These are phyloP conservation scores for Rostratula benghalensis DNA, from an alignment of 2,113 vertebrate species.

Conservation along the genomic window DNA sequence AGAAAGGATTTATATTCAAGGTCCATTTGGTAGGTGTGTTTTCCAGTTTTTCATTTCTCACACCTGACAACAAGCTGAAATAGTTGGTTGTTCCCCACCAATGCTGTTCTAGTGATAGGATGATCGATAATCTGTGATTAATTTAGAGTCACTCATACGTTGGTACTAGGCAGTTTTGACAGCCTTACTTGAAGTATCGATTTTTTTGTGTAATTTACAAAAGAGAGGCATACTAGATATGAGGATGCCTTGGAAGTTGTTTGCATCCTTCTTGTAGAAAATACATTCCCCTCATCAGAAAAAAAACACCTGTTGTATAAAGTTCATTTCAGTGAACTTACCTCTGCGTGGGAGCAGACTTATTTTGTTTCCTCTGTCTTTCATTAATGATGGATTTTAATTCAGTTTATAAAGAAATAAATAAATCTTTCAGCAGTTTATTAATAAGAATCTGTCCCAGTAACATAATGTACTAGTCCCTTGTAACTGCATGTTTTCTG, in stretches of 20 bases:
- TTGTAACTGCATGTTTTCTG: not conserved
- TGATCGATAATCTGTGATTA: conserved; percentile 75
- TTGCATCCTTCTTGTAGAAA: not conserved
- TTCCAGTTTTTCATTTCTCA: conserved; percentile 70
- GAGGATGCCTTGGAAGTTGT: conserved; percentile 24
- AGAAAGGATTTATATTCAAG: conserved; percentile 70
- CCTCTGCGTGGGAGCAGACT: not conserved
- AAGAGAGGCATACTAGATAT: not conserved
- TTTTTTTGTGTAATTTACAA: conserved; percentile 62
- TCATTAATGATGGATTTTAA: not conserved
- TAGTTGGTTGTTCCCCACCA: conserved; percentile 71
- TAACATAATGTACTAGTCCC: not conserved
- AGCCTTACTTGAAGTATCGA: conserved; percentile 64
- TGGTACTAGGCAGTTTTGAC: conserved; percentile 61
- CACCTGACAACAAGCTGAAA: conserved; percentile 60
- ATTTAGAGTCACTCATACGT: conserved; percentile 67
- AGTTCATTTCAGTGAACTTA: not conserved
- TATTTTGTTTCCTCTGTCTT: not conserved
- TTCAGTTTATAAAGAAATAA: not conserved
- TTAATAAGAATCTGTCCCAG: not conserved
- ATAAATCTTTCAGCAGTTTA: not conserved
- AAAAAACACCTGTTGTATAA: not conserved
- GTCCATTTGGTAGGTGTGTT: conserved; percentile 53
- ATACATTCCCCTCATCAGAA: not conserved
- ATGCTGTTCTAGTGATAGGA: conserved; percentile 52